Conservation (phyloP, 2,888 invertebrate genomes). For the Pocota personata region DNA sequence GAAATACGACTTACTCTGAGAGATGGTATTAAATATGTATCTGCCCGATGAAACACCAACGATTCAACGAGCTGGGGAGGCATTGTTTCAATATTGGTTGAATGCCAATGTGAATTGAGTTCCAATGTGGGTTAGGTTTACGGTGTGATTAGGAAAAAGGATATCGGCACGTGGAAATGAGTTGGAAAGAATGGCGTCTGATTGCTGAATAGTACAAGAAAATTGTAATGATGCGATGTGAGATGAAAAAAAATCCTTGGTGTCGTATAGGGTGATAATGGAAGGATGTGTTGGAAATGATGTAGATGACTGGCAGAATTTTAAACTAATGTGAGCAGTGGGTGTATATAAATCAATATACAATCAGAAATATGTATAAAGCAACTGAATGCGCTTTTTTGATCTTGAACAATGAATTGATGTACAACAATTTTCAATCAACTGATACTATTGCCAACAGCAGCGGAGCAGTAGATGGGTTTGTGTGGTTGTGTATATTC, state of each 20-base stretch:
- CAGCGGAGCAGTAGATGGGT: too few relatives aligned
- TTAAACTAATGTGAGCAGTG: too few relatives aligned
- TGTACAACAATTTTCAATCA: too few relatives aligned
- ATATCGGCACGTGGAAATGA: conserved; percentile 34
- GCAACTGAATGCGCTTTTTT: too few relatives aligned
- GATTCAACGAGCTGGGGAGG: conserved; percentile 5
- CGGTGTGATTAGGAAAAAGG: conserved; percentile 15
- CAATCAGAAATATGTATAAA: too few relatives aligned
- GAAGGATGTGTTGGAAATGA: too few relatives aligned
- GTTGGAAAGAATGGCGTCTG: not conserved
- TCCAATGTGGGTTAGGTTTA: conserved; percentile 16
- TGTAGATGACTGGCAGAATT: too few relatives aligned
- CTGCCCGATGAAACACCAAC: conserved; percentile 4
- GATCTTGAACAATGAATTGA: too few relatives aligned
- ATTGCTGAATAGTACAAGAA: not conserved
- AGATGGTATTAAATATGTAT: not conserved
- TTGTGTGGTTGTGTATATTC: too few relatives aligned
- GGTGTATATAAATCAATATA: too few relatives aligned
- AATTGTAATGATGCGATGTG: not conserved
- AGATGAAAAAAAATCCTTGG: not conserved
- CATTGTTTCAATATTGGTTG: conserved; percentile 36
- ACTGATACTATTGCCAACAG: too few relatives aligned
- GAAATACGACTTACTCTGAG: not conserved
- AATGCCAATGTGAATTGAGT: conserved; percentile 34
- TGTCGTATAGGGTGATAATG: not conserved